Conservation (phyloP, 2,888 invertebrate genomes). For the Heliconius erato region DNA sequence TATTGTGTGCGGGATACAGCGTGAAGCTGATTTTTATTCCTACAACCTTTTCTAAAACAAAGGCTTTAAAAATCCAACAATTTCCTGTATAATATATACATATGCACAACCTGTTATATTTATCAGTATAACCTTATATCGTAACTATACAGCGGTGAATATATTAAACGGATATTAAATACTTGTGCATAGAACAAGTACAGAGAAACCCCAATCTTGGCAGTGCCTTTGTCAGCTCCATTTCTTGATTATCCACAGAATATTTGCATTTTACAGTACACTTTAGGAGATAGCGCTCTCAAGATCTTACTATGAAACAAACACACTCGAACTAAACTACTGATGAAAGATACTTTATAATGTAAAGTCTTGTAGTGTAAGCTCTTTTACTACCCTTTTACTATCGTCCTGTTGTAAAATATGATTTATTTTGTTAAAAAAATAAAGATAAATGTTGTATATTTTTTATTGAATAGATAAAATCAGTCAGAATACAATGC, state of each 20-base stretch:
- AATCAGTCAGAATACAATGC: too few species aligned
- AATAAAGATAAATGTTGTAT: neutral
- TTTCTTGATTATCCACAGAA: constrained; percentile 24
- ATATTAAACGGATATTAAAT: constrained; percentile 21
- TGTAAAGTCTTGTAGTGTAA: neutral
- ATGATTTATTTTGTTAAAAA: neutral
- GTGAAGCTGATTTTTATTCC: too few species aligned
- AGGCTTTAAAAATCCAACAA: too few species aligned
- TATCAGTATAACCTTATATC: neutral
- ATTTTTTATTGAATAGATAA: too few species aligned
- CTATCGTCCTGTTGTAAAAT: neutral
- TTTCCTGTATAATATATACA: too few species aligned
- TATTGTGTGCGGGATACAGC: too few species aligned
- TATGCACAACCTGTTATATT: neutral
- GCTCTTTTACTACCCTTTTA: neutral
- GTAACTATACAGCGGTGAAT: neutral
- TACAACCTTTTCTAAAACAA: too few species aligned
- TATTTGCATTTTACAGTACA: constrained; percentile 25
- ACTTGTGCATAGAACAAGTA: constrained; percentile 6
- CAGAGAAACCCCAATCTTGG: constrained; percentile 3
- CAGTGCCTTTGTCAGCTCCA: constrained; percentile 12
- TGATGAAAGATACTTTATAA: neutral
- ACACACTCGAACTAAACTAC: constrained; percentile 7
- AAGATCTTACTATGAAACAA: neutral
- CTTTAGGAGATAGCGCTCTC: constrained; percentile 1